Base-by-base conservation (phyloP, 2,888 invertebrate genomes). In the Scrobipalpa costella region DNA sequence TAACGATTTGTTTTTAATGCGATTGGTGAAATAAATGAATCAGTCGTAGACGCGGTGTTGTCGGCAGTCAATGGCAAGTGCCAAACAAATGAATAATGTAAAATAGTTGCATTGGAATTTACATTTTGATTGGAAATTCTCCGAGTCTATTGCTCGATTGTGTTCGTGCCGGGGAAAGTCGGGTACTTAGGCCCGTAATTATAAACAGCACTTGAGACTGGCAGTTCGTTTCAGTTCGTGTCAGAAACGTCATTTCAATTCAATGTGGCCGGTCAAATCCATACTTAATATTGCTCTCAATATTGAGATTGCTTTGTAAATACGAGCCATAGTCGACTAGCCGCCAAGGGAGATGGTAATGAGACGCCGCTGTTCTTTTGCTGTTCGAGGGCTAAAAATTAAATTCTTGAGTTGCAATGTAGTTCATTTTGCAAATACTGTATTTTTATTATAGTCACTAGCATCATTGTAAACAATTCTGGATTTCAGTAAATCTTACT, bases 81-180 rank as follows among this genome's bases (percentile, higher is more conserved):
- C 66, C 66, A 63, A 63, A 44, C 33, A 57, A 59, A 64, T 59
- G 73, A 75, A 77, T 71, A 81, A 80, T 78, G 73, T 79, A 75
- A 79, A 81, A 73, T 77, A 79, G 77, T 76, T 72, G 72, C 70
- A 73, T 72, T 61, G 66, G 69, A 75, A 88, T 87, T 87, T 84
- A 79, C 88, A 88, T 88, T 86, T 87, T 87, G 84, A 88, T 87
- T 87, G 84, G 81, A 84, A 82, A 79, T 79, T 77, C 77, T 77
- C 77, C 71, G 77, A 74, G 76, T 75, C 73, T 75, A 74, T 70
- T 70, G 67, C 69, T 73, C 73, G 73, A 77, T 73, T 75, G 75
- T 75, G 69, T 69, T 69, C 66, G 73, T 71, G 68, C 67, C 38
- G 40, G 67, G 67, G 71, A 75, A 77, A 81, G 58, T 49, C 13